Conservation (phyloP, 2,113 vertebrate genomes). For the Hippopotamus amphibius region DNA sequence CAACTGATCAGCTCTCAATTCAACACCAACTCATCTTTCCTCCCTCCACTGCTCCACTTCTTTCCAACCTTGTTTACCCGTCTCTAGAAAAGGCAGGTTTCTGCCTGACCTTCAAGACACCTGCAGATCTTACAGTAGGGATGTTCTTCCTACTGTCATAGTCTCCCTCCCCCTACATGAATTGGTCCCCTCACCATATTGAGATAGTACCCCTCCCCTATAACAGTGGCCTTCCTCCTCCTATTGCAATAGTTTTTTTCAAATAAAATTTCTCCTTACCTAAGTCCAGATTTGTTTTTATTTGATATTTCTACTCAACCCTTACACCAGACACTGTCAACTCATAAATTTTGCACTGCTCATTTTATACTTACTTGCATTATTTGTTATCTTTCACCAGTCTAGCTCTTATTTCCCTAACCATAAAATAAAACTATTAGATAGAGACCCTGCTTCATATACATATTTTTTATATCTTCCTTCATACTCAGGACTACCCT, state of each 20-base stretch:
- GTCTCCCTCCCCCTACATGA: background rate
- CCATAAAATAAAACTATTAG: background rate
- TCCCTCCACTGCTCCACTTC: background rate
- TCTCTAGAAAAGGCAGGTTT: background rate
- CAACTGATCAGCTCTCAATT: background rate
- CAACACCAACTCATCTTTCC: background rate
- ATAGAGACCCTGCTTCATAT: background rate
- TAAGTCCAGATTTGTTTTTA: background rate
- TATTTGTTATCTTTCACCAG: background rate
- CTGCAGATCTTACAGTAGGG: background rate
- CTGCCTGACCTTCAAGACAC: background rate
- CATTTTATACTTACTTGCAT: background rate
- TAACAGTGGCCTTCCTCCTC: rapidly evolving
- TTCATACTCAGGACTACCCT: background rate
- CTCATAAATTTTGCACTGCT: background rate
- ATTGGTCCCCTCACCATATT: background rate
- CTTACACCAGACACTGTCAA: background rate
- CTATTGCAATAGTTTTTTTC: background rate
- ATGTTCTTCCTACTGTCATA: background rate
- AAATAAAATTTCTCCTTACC: background rate
- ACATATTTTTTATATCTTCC: background rate
- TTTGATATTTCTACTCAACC: background rate
- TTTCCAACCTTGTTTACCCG: background rate
- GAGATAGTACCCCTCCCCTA: rapidly evolving
- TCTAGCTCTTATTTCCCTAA: background rate